A percentile compares a stretch with the other conserved stretches of the same genome.
These are phyloP conservation scores for Semnopithecus entellus DNA, from an alignment of 2,113 vertebrate species.

Conservation along the genomic window DNA sequence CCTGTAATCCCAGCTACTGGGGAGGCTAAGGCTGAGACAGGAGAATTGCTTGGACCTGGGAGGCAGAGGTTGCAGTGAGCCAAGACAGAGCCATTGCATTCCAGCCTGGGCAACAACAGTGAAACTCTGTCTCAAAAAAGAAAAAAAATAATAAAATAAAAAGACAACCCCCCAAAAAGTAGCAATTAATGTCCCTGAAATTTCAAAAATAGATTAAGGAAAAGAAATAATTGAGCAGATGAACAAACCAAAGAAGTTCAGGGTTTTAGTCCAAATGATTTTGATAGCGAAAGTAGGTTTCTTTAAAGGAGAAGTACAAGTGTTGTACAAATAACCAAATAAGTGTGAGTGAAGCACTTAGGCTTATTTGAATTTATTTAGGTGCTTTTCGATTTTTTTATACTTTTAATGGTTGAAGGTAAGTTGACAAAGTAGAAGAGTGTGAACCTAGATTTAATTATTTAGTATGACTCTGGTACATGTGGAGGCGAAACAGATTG, in stretches of 20 bases:
- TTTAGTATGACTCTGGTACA: background rate
- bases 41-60: no score
- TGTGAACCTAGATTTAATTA: background rate
- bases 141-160: no score
- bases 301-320: background rate
- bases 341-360: background rate
- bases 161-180: no score
- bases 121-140: no score
- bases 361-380: background rate
- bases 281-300: background rate
- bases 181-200: background rate
- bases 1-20: no score
- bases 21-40: no score
- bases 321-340: background rate
- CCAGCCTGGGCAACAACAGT: no score
- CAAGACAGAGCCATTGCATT: no score
- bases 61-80: no score
- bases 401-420: background rate
- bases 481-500: background rate
- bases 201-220: background rate
- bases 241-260: background rate
- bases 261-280: background rate
- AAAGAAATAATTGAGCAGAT: accelerated
- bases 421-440: background rate
- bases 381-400: background rate